These are phyloP conservation scores for Synanthedon tipuliformis DNA, from an alignment of 2,888 invertebrate genomes.

Conservation along the genomic window DNA sequence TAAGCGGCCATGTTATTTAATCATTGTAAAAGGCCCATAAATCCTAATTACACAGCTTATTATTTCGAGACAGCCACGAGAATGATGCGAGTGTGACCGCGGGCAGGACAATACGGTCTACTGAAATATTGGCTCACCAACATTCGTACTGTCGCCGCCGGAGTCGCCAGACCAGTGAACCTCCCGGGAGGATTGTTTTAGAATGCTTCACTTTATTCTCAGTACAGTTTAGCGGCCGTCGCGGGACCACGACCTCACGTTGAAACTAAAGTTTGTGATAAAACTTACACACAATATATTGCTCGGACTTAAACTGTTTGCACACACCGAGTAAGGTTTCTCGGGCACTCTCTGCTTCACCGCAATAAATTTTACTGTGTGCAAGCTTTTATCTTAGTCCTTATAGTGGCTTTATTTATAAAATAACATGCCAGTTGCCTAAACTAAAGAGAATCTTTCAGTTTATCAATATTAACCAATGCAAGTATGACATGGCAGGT, in stretches of 20 bases:
- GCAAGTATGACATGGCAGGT: no score
- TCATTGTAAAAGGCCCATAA: constrained; percentile 56
- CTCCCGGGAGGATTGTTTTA: constrained; percentile 1
- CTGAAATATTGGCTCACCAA: constrained; percentile 29
- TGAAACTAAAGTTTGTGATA: neutral
- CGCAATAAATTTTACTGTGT: no score
- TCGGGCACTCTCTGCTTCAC: no score
- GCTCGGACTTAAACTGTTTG: no score
- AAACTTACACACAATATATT: neutral
- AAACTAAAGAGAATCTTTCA: no score
- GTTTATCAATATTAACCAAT: no score
- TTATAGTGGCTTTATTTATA: no score
- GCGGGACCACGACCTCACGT: neutral
- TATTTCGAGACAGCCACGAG: constrained; percentile 47
- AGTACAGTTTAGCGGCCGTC: neutral
- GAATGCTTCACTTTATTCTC: constrained; percentile 1
- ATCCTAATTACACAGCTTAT: constrained; percentile 63
- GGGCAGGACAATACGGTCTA: constrained; percentile 46
- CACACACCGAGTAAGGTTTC: no score
- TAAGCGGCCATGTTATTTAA: constrained; percentile 41
- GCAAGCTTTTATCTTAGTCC: no score
- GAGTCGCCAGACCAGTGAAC: neutral
- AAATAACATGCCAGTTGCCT: no score
- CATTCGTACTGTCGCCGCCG: constrained; percentile 1
- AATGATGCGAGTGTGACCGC: constrained; percentile 21